Base-by-base conservation (phyloP, 1,140 invertebrate genomes). In the Semibalanus balanoides region DNA sequence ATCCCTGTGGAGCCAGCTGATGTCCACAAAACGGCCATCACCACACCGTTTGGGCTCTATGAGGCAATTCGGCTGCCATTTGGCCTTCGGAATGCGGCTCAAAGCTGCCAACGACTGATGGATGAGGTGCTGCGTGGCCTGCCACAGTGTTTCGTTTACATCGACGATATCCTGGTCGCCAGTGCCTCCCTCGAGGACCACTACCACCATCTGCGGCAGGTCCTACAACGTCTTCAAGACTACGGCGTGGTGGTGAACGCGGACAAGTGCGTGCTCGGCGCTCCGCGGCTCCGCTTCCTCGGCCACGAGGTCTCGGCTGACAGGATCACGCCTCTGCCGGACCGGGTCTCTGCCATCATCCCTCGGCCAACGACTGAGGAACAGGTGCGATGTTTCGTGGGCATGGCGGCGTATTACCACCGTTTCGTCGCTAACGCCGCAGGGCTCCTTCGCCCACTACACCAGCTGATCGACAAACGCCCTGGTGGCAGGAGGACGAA, bases 151-250 rank as follows among this genome's bases (percentile, higher is more conserved):
- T 78, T 75, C 75, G 69, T 82, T 0, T 88, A 86, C 78, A 74
- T 88, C 0, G 87, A 88, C 78, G 87, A 88, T 79, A 83, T 89
- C 40, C 80, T 88, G 3, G 79, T 88, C 9, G 85, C 80, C 71
- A 78, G 77, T 17, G 72, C 77, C 17, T 77, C 76, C 69, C 80
- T 79, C 43, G 78, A 80, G 11, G 75, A 80, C 28, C 83, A 84
- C 74, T 72, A 80, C 17, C 22, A 40, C n/a, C 79, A 83, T 40
- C 51, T 85, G 9, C 14, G 70, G 19, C 43, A 74, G 30, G 77
- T 85, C 3, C 79, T 83, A n/a, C 19, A 80, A 29, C 74, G 78
- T 5, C 78, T 84, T 0, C 9, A 77, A 25, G 69, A 82, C 19
- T 79, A 80, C 74, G 79, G 78, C 27, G 74, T 85, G 19, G 82